phyloP scores from a whole-genome alignment of 1,140 invertebrate genomes.

The Ephestia elutella region DNA sequence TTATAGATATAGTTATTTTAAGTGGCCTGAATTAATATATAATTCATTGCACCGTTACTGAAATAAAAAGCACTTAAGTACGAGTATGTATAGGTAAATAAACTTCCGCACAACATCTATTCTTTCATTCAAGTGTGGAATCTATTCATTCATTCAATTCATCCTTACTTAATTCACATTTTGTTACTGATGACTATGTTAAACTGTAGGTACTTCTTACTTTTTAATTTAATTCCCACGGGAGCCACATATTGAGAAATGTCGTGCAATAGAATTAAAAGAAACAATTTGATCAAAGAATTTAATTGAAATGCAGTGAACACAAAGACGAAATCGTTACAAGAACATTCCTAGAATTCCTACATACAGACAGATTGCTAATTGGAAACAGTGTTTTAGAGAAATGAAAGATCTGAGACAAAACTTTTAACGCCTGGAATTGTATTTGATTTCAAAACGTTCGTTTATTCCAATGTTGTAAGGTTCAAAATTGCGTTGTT shows the following conservation, averaged over 20 bases:
- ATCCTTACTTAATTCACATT: too few relatives aligned
- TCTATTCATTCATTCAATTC: too few relatives aligned
- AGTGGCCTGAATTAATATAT: too few relatives aligned
- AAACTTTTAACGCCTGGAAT: background rate
- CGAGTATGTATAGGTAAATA: too few relatives aligned
- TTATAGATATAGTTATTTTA: background rate
- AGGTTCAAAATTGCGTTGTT: conserved; percentile 1
- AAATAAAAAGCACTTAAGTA: too few relatives aligned
- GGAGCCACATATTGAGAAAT: too few relatives aligned
- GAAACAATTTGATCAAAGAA: background rate
- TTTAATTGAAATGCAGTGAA: background rate
- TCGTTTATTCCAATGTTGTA: background rate
- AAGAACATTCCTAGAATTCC: background rate
- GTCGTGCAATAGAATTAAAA: background rate
- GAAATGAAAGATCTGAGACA: conserved; percentile 15
- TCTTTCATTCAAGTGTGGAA: too few relatives aligned
- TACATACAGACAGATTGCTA: conserved; percentile 15
- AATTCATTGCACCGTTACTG: too few relatives aligned
- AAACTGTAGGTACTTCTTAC: too few relatives aligned
- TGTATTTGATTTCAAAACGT: background rate
- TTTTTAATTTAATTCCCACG: too few relatives aligned
- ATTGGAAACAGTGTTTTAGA: conserved; percentile 17
- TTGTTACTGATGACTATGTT: too few relatives aligned
- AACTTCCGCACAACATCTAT: too few relatives aligned
- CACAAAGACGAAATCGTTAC: background rate